phyloP scores from a whole-genome alignment of 2,113 vertebrate genomes.

The Pelvicachromis taeniatus region DNA sequence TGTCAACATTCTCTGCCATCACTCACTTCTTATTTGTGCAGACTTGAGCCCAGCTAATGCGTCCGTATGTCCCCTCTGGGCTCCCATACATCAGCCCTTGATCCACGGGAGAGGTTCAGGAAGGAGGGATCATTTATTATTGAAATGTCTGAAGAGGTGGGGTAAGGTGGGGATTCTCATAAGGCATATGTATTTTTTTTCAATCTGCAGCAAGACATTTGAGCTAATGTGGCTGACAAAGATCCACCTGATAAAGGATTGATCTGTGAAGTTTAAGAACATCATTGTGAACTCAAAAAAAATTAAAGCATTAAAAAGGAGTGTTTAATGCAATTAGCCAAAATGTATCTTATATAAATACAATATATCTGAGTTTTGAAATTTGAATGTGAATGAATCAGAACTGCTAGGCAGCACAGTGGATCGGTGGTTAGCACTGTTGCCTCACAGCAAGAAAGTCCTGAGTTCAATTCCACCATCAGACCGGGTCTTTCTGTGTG shows the following conservation, averaged over 20 bases:
- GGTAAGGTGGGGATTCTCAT: slow-evolving; percentile 28
- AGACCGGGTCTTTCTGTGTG: no score
- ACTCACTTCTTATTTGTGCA: slow-evolving; percentile 52
- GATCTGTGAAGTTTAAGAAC: background rate
- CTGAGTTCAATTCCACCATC: no score
- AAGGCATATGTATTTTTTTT: slow-evolving; percentile 19
- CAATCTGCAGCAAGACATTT: slow-evolving; percentile 40
- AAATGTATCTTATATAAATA: background rate
- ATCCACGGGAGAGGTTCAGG: slow-evolving; percentile 47
- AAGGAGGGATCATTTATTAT: slow-evolving; percentile 67
- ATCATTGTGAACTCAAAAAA: background rate
- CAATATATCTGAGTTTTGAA: background rate
- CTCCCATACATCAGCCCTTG: slow-evolving; percentile 66
- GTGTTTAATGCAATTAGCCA: background rate
- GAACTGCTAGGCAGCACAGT: no score
- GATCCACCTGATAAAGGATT: slow-evolving; percentile 1
- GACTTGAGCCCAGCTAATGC: slow-evolving; percentile 41
- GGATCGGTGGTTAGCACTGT: no score
- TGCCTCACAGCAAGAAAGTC: no score
- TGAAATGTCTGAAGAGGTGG: slow-evolving; percentile 52
- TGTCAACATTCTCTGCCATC: slow-evolving; percentile 35
- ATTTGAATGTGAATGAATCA: background rate
- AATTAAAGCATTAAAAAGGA: background rate
- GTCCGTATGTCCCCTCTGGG: slow-evolving; percentile 54
- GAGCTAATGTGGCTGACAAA: slow-evolving; percentile 42